Evolutionary conservation across 2,888 invertebrate genomes (phyloP).

Genomic region (Caradrina clavipalpis): DNA sequence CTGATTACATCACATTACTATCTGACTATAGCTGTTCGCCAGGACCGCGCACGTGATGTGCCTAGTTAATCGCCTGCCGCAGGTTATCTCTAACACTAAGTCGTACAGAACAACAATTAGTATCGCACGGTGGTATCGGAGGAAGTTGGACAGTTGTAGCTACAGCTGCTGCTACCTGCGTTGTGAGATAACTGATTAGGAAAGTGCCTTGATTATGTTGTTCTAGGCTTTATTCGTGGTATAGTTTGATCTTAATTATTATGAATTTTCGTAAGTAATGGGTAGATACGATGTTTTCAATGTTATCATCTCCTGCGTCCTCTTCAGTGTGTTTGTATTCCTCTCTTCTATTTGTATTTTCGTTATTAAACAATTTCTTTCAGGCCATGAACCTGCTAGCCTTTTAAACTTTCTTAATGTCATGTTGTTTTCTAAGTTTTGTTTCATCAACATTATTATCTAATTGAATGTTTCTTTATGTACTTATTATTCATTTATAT

Average conservation of each 20-base stretch:
- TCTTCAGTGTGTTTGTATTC: too few species aligned
- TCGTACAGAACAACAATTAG: constrained; percentile 27
- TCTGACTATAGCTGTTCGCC: not conserved
- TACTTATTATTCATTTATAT: not conserved
- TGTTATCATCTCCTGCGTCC: not conserved
- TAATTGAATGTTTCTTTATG: not conserved
- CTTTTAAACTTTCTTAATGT: not conserved
- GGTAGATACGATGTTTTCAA: not conserved
- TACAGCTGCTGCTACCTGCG: constrained; percentile 18
- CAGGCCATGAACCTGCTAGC: not conserved
- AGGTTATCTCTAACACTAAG: constrained; percentile 37
- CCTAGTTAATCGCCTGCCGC: not conserved
- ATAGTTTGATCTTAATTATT: constrained; percentile 1
- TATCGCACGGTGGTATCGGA: constrained; percentile 15
- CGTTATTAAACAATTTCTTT: not conserved
- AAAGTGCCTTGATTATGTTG: constrained; percentile 13
- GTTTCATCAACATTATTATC: not conserved
- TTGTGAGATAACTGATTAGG: constrained; percentile 19
- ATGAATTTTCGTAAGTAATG: not conserved
- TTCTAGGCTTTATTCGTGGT: not conserved
- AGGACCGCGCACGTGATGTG: constrained; percentile 11
- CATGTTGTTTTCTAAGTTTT: not conserved
- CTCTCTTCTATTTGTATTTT: not conserved
- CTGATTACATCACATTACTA: not conserved
- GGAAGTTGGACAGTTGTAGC: constrained; percentile 33